Conservation (phyloP, 1,140 invertebrate genomes). For the Cyrtorhinus lividipennis region DNA sequence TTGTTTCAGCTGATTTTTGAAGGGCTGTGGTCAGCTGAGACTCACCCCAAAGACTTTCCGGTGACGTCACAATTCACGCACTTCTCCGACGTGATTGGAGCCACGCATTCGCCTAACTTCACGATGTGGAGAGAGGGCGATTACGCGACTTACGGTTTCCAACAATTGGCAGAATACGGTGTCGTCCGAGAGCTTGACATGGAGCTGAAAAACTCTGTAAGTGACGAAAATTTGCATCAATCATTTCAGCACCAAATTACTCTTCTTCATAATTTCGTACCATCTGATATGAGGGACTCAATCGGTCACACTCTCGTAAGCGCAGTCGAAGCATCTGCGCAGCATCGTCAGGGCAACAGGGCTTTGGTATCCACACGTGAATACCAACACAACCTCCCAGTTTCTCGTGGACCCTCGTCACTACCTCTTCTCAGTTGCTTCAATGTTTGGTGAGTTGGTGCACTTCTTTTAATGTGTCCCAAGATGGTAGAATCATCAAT, state of each 20-base stretch:
- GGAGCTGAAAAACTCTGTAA: slow-evolving; percentile 65
- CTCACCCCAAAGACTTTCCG: slow-evolving; percentile 95
- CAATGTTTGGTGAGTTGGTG: slow-evolving; percentile 65
- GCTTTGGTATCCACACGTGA: slow-evolving; percentile 84
- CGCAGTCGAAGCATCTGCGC: slow-evolving; percentile 57
- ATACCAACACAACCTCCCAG: slow-evolving; percentile 65
- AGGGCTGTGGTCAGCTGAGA: slow-evolving; percentile 89
- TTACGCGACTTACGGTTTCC: slow-evolving; percentile 79
- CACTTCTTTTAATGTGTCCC: slow-evolving; percentile 1
- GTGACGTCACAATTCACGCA: slow-evolving; percentile 71
- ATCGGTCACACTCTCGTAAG: background rate
- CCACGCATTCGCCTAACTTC: slow-evolving; percentile 80
- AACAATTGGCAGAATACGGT: slow-evolving; percentile 86
- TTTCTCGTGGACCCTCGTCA: slow-evolving; percentile 80
- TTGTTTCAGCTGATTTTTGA: slow-evolving; percentile 80
- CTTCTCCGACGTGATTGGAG: slow-evolving; percentile 96
- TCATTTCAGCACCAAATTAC: no score
- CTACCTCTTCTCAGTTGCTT: slow-evolving; percentile 79
- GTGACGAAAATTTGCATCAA: no score
- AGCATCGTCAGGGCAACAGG: slow-evolving; percentile 92
- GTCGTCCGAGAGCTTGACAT: slow-evolving; percentile 79
- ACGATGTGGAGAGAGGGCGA: slow-evolving; percentile 88
- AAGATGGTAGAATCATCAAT: no score
- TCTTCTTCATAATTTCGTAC: background rate
- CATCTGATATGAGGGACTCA: background rate